Evolutionary conservation across 2,113 vertebrate species (phyloP).

Genomic region (Cryptomyrus ogoouensis): DNA sequence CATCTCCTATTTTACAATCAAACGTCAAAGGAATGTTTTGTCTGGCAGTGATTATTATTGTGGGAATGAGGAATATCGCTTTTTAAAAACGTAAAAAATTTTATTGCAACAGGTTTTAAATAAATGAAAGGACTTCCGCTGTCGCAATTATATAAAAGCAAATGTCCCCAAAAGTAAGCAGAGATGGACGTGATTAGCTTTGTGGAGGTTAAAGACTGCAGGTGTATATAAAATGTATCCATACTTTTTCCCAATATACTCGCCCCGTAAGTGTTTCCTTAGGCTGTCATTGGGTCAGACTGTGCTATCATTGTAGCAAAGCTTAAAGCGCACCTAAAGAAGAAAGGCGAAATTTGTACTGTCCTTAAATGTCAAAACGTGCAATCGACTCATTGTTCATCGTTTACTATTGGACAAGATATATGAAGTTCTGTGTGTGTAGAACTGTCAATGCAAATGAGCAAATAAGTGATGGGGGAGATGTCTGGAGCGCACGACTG

Average conservation of each 20-base stretch:
- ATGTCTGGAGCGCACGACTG: background rate
- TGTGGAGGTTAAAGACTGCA: background rate
- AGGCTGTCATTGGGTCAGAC: background rate
- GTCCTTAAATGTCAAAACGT: background rate
- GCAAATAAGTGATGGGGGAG: background rate
- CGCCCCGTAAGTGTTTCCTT: background rate
- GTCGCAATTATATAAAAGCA: background rate
- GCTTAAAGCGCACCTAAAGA: background rate
- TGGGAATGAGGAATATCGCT: background rate
- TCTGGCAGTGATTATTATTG: constrained; percentile 35
- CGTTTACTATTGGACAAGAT: background rate
- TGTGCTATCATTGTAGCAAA: background rate
- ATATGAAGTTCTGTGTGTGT: background rate
- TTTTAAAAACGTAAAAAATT: background rate
- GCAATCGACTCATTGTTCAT: background rate
- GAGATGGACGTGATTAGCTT: background rate
- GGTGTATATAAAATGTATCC: background rate
- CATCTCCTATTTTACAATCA: background rate
- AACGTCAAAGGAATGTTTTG: constrained; percentile 2
- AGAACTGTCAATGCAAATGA: background rate
- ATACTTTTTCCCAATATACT: background rate
- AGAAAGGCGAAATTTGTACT: background rate
- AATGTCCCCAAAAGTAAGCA: background rate
- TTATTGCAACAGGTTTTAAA: background rate
- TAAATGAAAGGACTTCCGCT: background rate